Base-by-base conservation (phyloP, 1,140 invertebrate genomes). In the Parasteatoda tepidariorum region DNA sequence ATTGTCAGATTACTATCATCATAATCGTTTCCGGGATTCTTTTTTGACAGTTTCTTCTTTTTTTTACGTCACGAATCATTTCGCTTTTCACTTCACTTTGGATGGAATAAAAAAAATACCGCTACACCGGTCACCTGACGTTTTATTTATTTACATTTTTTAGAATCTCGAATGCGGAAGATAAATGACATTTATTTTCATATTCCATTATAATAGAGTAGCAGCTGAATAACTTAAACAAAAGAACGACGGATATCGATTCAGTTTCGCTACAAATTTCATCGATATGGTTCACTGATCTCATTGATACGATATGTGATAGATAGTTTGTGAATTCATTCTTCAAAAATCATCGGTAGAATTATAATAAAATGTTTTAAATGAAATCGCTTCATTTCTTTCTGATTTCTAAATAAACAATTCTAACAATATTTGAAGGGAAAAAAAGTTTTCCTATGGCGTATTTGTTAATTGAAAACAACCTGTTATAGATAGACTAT, bases 151-250 rank as follows among this genome's bases (percentile, higher is more conserved):
- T 48, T 48, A 48, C n/a, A 48, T 48, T 64, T 68, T 18, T 66
- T 66, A 3, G 2, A 48, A 18, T 22, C 24, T 26, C 33, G 4
- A 31, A 79, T 26, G 41, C 61, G 64, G 64, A 59, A 79, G 34
- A 78, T 31, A 41, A 64, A 48, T 18, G 59, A 64, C 73, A 54
- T 76, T 68, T 79, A 68, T 68, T 79, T 75, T 57, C 76, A 79
- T 68, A 79, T 79, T 79, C 76, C 31, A 59, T 68, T 79, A 48
- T 68, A 15, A 64, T 57, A 28, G 22, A 30, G 74, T 59, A 28
- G 15, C 13, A 48, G 26, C 38, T 11, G 22, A 54, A 30, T 48
- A 55, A 54, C 33, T 57, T 31, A 24, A 64, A 54, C 38, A 68
- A 38, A 68, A 79, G n/a, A 24, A 59, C 11, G 4, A 18, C 76